Evolutionary conservation across 2,797 vertebrate species (phyloP).

Genomic region (Alfaro cultratus): DNA sequence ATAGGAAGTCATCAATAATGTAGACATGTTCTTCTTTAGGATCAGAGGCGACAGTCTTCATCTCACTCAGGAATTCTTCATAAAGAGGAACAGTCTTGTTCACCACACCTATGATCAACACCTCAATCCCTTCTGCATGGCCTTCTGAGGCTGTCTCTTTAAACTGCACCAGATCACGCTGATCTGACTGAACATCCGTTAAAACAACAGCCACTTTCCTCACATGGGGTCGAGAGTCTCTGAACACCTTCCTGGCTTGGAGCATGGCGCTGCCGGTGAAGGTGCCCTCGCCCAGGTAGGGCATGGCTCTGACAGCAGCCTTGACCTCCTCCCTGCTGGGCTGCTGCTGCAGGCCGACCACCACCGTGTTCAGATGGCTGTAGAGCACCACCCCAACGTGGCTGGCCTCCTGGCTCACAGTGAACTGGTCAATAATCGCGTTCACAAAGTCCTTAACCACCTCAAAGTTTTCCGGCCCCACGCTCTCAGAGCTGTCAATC

Average conservation of each 20-base stretch:
- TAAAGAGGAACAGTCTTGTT: conserved; percentile 79
- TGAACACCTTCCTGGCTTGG: conserved; percentile 77
- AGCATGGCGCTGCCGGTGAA: conserved; percentile 86
- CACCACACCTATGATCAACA: conserved; percentile 85
- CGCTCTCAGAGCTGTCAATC: conserved; percentile 90
- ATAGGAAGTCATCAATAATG: conserved; percentile 83
- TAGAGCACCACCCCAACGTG: conserved; percentile 87
- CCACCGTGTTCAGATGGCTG: conserved; percentile 81
- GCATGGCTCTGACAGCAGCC: conserved; percentile 81
- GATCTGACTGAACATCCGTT: conserved; percentile 85
- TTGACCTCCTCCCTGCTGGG: conserved; percentile 74
- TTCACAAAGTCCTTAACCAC: conserved; percentile 87
- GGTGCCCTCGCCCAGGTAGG: conserved; percentile 87
- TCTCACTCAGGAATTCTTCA: conserved; percentile 80
- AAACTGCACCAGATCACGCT: conserved; percentile 75
- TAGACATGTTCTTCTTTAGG: conserved; percentile 83
- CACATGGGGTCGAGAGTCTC: conserved; percentile 67
- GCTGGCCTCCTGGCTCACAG: conserved; percentile 62
- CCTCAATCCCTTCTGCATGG: conserved; percentile 73
- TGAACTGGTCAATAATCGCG: conserved; percentile 79
- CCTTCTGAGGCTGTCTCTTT: conserved; percentile 70
- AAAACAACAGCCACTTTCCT: conserved; percentile 86
- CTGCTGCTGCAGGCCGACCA: conserved; percentile 80
- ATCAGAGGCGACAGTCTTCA: conserved; percentile 85
- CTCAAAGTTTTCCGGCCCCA: conserved; percentile 87